Evolutionary conservation across 2,797 vertebrate genomes (phyloP).

Genomic region (Delichon dasypus): DNA sequence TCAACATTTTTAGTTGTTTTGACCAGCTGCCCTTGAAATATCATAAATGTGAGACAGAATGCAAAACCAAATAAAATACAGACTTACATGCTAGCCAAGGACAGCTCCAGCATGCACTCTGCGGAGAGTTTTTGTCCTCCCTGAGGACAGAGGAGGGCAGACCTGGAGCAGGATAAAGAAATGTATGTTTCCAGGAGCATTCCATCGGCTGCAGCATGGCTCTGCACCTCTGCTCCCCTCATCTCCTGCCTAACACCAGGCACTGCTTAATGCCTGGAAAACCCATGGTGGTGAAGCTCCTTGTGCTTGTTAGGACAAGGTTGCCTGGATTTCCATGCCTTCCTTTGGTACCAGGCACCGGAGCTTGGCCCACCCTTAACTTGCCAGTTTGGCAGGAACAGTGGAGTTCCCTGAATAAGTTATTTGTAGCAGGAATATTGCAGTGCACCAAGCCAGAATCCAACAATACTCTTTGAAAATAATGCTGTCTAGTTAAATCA

Average conservation of each 20-base stretch:
- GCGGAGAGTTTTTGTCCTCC: neutral
- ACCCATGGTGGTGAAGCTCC: neutral
- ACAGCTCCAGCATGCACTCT: neutral
- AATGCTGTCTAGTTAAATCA: slow-evolving; percentile 49
- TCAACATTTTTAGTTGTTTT: neutral
- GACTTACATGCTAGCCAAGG: neutral
- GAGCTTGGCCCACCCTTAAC: neutral
- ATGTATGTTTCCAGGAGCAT: neutral
- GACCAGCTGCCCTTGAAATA: neutral
- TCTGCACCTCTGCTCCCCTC: neutral
- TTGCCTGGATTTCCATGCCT: neutral
- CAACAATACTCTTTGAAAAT: slow-evolving; percentile 33
- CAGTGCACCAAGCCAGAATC: slow-evolving; percentile 16
- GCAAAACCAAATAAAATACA: neutral
- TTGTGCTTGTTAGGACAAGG: neutral
- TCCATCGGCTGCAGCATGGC: neutral
- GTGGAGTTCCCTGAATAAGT: neutral
- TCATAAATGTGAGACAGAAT: neutral
- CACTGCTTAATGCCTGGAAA: neutral
- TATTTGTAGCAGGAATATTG: slow-evolving; percentile 30
- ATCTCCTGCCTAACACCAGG: neutral
- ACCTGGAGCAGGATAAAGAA: neutral
- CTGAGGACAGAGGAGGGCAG: neutral
- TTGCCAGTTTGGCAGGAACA: neutral
- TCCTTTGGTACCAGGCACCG: neutral